phyloP scores from a whole-genome alignment of 1,140 invertebrate genomes.

The Drosophila nigrodunni region DNA sequence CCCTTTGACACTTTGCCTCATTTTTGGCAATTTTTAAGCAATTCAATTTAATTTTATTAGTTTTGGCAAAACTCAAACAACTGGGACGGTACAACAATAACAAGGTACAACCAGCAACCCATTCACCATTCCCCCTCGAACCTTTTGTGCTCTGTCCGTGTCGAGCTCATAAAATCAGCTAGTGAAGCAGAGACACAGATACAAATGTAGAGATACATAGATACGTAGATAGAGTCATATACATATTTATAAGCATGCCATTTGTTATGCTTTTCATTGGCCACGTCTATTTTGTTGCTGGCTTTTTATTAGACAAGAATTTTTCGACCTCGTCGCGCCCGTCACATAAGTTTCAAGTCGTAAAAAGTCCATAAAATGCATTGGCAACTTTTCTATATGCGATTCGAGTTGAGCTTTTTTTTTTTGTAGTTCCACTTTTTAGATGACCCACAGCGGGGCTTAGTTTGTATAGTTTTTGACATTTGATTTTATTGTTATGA shows the following conservation, averaged over 20 bases:
- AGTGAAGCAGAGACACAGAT: slow-evolving; percentile 28
- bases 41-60: slow-evolving; percentile 84
- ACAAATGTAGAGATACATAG: slow-evolving; percentile 35
- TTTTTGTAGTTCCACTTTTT: background rate
- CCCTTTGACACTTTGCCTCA: slow-evolving; percentile 71
- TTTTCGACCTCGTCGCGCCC: slow-evolving; percentile 40
- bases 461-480: slow-evolving; percentile 49
- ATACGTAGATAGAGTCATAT: slow-evolving; percentile 13
- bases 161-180: slow-evolving; percentile 71
- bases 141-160: slow-evolving; percentile 41
- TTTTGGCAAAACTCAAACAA: slow-evolving; percentile 81
- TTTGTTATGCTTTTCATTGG: slow-evolving; percentile 78
- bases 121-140: background rate
- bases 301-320: slow-evolving; percentile 32
- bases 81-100: slow-evolving; percentile 71
- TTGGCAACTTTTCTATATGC: slow-evolving; percentile 64
- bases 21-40: slow-evolving; percentile 83
- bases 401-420: slow-evolving; percentile 23
- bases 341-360: slow-evolving; percentile 79
- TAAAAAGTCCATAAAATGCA: slow-evolving; percentile 83
- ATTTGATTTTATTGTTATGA: slow-evolving; percentile 79
- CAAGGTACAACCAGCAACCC: slow-evolving; percentile 4
- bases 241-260: slow-evolving; percentile 78
- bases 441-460: slow-evolving; percentile 12
- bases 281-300: slow-evolving; percentile 26